Evolutionary conservation across 1,140 invertebrate genomes (phyloP), one percentile per base, ranked within the genome.

Genomic region (Euwallacea fornicatus): DNA sequence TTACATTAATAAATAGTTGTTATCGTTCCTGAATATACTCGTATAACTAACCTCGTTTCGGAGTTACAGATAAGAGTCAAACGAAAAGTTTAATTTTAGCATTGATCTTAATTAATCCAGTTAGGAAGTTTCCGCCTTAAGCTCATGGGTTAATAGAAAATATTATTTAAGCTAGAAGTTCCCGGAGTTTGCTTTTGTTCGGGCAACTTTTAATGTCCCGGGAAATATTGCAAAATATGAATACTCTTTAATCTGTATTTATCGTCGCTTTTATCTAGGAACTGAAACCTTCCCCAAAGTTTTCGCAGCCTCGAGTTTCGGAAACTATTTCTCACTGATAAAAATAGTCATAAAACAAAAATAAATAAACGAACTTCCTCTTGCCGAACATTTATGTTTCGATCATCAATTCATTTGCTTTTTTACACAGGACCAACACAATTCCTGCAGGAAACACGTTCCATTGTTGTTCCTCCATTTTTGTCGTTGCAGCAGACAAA

Each of bases 191-290:
- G 46, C 13, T 33, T 33, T 33, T 50, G 46, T 50, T 50, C 46
- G 13, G 1, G 6, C 9, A 50, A 50, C 9, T 50, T 50, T 50
- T 50, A 50, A 50, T 50, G 46, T 50, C 46, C 46, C 9, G 46
- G 13, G 46, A 50, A 50, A 50, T 50, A 50, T 50, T 50, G 13
- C 46, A 50, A 50, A 50, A 50, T 50, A 50, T 50, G 46, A 50
- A 50, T 50, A 50, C 46, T 13, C 13, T 50, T 50, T 50, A 50
- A 50, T 50, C 46, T 50, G 9, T 50, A 50, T 50, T 50, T 50
- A 50, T 50, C 13, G 46, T 13, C 9, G 46, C 13, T 50, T 50
- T 50, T 50, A 10, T 50, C 9, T 11, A 6, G 46, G 46, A 11
- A 13, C 1, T 11, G 13, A 11, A 13, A 50, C 13, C 13, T 11